Evolutionary conservation across 2,797 vertebrate species (phyloP).

Genomic region (Eptatretus atami): DNA sequence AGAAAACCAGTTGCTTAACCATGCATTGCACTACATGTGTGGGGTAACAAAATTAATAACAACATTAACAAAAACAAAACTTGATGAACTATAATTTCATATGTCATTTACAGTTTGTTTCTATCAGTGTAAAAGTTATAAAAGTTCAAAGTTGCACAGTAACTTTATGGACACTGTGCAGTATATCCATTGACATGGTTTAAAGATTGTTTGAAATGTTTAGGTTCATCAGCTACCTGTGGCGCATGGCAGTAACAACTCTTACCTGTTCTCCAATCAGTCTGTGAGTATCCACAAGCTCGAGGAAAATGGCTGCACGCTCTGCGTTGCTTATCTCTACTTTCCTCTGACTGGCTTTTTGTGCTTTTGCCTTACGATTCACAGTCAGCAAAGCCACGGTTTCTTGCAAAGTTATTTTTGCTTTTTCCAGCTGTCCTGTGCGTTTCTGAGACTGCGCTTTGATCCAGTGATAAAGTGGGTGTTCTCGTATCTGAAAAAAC

Average conservation of each 20-base stretch:
- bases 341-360: slow-evolving; percentile 31
- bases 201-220: no score
- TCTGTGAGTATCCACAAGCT: slow-evolving; percentile 50
- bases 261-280: slow-evolving; percentile 59
- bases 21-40: no score
- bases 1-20: no score
- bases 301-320: slow-evolving; percentile 53
- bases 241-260: slow-evolving; percentile 1
- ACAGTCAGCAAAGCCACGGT: slow-evolving; percentile 62
- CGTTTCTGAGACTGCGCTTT: slow-evolving; percentile 65
- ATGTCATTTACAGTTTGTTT: no score
- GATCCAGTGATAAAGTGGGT: slow-evolving; percentile 70
- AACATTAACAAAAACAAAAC: no score
- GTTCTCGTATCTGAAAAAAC: slow-evolving; percentile 37
- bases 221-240: no score
- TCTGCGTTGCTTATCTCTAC: slow-evolving; percentile 31
- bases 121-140: no score
- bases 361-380: slow-evolving; percentile 18
- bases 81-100: no score
- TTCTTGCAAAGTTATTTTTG: slow-evolving; percentile 67
- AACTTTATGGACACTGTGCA: no score
- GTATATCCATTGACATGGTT: no score
- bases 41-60: no score
- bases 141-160: no score
- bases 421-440: slow-evolving; percentile 41